Evolutionary conservation across 1,140 invertebrate genomes (phyloP), one percentile per base, ranked within the genome.

Genomic region (Gonioctena quinquepunctata): DNA sequence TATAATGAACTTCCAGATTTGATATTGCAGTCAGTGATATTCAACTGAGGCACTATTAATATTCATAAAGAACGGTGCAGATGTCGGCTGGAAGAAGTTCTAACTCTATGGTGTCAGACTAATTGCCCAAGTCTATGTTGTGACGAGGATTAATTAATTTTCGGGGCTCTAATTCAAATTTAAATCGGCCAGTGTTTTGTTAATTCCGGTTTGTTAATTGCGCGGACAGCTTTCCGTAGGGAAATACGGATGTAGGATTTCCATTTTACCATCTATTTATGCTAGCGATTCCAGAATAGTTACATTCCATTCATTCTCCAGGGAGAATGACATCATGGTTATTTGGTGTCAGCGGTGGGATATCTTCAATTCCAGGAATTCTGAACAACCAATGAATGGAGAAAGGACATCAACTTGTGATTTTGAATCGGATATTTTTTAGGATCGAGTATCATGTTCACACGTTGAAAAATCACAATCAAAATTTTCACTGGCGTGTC

Each of bases 61-160:
- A 66, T 66, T 66, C 63, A 66, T 66, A 54, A 66, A 66, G 63
- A 28, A 66, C 18, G 21, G 56, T 26, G 63, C 69, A 57, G 63
- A 64, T 65, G 54, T 66, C 63, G 60, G 69, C 63, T 69, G 42
- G 56, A 52, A 56, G 61, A 33, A 26, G 67, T 57, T 69, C 26
- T 61, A 64, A 65, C 23, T 52, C 23, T 27, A 26, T 62, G 28
- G 62, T 74, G 72, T 71, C 69, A 68, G 66, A 67, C 80, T 81
- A 81, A 81, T 81, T 80, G 80, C 77, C 76, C 62, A 59, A 76
- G 77, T 79, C 76, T 76, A 73, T 79, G 77, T 76, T 78, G 74
- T 80, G 80, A 81, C 80, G 78, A 72, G 76, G 77, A 81, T 81
- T 81, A 80, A 81, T 81, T 81, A 81, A 79, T 81, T 80, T 78